Evolutionary conservation across 2,797 vertebrate genomes (phyloP).

Genomic region (Momotus momota): DNA sequence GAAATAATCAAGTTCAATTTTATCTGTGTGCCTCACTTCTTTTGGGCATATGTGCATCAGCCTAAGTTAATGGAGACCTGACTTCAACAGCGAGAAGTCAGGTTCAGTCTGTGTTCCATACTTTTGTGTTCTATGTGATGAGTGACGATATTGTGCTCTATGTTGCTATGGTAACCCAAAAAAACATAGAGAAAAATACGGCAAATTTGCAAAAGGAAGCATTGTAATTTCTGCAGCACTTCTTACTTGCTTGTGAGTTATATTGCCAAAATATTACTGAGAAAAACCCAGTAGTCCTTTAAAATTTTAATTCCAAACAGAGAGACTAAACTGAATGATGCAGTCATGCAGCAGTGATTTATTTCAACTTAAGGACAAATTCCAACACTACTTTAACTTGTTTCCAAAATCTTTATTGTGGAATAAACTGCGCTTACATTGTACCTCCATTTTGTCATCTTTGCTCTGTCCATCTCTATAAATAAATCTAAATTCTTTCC

Average conservation of each 20-base stretch:
- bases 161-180: slow-evolving; percentile 38
- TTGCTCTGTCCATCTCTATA: not conserved
- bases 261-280: slow-evolving; percentile 32
- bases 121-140: not conserved
- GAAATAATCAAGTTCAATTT: not conserved
- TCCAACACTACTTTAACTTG: not conserved
- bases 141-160: slow-evolving; percentile 4
- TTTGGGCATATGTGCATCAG: not conserved
- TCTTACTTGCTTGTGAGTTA: not conserved
- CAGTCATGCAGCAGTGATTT: not conserved
- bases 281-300: slow-evolving; percentile 10
- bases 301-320: not conserved
- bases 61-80: not conserved
- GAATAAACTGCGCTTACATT: not conserved
- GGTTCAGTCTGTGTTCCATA: not conserved
- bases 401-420: not conserved
- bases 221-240: not conserved
- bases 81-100: not conserved
- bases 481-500: not conserved
- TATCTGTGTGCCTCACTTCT: not conserved
- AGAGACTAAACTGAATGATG: not conserved
- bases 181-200: not conserved
- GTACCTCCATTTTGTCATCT: not conserved
- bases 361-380: not conserved
- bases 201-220: slow-evolving; percentile 39